phyloP scores from a whole-genome alignment of 2,888 invertebrate species.

The Rhogogaster chlorosoma region DNA sequence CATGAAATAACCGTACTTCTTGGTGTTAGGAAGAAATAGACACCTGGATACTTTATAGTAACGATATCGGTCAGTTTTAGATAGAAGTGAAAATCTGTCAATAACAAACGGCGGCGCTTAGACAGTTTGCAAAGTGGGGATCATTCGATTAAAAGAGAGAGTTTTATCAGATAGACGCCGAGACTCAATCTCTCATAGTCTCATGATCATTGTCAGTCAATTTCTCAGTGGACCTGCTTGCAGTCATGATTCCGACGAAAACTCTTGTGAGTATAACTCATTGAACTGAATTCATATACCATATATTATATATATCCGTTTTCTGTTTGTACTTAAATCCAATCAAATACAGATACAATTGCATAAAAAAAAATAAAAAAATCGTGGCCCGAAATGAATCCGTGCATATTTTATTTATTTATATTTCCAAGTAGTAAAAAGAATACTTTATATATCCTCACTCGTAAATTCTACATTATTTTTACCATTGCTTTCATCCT shows the following conservation, averaged over 20 bases:
- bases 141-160: slow-evolving; percentile 37
- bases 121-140: slow-evolving; percentile 31
- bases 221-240: slow-evolving; percentile 19
- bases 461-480: not conserved
- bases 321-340: not conserved
- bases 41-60: not conserved
- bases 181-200: slow-evolving; percentile 20
- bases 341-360: not conserved
- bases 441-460: not conserved
- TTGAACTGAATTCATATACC: not conserved
- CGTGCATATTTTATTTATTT: not conserved
- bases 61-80: not conserved
- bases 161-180: slow-evolving; percentile 19
- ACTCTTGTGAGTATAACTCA: slow-evolving; percentile 29
- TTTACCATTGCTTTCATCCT: not conserved
- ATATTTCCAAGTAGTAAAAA: not conserved
- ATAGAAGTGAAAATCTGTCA: slow-evolving; percentile 21
- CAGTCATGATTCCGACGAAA: slow-evolving; percentile 31
- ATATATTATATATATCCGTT: not conserved
- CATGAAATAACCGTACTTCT: not conserved
- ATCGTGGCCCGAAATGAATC: not conserved
- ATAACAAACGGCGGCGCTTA: not conserved
- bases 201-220: slow-evolving; percentile 24
- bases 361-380: not conserved
- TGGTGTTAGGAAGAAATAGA: not conserved